These are phyloP conservation scores for Haemorhous mexicanus DNA, from an alignment of 2,113 vertebrate genomes.

Conservation along the genomic window DNA sequence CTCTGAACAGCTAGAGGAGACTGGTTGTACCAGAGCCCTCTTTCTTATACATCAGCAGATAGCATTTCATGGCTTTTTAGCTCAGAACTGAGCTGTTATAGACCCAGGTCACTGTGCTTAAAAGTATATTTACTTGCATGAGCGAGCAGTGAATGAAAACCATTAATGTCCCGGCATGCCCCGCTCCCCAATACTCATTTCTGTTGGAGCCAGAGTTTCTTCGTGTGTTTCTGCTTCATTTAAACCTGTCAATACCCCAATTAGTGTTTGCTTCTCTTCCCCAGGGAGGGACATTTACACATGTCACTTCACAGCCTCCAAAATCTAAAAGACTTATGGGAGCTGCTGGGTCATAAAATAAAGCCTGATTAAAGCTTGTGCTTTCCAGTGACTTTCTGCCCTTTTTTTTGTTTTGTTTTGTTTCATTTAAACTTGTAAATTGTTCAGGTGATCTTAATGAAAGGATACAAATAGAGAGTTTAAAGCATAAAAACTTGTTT, in stretches of 20 bases:
- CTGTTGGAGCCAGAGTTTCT: constrained; percentile 15
- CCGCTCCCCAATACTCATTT: neutral
- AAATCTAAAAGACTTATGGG: constrained; percentile 16
- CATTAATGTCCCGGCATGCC: constrained; percentile 50
- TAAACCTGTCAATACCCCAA: constrained; percentile 78
- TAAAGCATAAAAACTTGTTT: neutral
- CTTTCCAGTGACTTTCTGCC: neutral
- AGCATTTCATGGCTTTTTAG: constrained; percentile 71
- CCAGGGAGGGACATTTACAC: constrained; percentile 61
- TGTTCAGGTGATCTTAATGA: neutral
- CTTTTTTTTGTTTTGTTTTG: neutral
- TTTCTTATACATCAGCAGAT: constrained; percentile 41
- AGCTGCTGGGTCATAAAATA: constrained; percentile 18
- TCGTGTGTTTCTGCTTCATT: constrained; percentile 78
- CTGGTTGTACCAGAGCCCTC: constrained; percentile 10
- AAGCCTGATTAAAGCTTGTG: constrained; percentile 4
- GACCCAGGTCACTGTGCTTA: constrained; percentile 50
- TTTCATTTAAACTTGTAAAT: neutral
- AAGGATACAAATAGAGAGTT: neutral
- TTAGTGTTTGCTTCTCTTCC: constrained; percentile 71
- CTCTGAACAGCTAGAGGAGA: neutral
- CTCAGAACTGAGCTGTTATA: constrained; percentile 43
- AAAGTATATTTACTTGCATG: constrained; percentile 63
- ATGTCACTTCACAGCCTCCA: constrained; percentile 54
- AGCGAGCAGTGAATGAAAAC: constrained; percentile 68